These are phyloP conservation scores for Idaea aversata DNA, from an alignment of 2,888 invertebrate genomes.

Conservation along the genomic window DNA sequence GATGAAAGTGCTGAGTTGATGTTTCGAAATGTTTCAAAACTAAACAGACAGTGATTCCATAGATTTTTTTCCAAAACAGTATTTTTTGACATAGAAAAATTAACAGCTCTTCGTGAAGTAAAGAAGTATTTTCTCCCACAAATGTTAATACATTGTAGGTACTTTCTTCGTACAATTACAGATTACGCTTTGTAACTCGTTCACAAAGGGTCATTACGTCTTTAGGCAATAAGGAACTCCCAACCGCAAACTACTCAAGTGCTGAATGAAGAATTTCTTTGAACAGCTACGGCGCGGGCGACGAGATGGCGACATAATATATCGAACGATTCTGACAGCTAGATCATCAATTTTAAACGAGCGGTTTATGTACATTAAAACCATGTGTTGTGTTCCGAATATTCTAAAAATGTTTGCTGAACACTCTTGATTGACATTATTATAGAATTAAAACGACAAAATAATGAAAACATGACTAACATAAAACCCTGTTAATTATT, in stretches of 20 bases:
- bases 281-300: not conserved
- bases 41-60: too few relatives aligned
- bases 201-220: not conserved
- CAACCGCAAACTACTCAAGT: not conserved
- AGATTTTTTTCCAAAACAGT: too few relatives aligned
- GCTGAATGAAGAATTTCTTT: not conserved
- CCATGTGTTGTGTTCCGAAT: not conserved
- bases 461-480: not conserved
- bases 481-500: not conserved
- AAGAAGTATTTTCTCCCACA: not conserved
- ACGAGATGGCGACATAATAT: not conserved
- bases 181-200: not conserved
- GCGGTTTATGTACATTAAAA: not conserved
- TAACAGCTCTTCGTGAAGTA: too few relatives aligned
- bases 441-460: not conserved
- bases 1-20: too few relatives aligned
- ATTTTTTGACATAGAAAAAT: not conserved
- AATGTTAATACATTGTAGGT: not conserved
- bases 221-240: not conserved
- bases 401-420: not conserved
- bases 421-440: not conserved
- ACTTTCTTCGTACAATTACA: not conserved
- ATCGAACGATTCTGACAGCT: constrained; percentile 1
- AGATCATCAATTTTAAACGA: not conserved
- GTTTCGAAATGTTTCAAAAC: too few relatives aligned